Conservation (phyloP, 2,888 invertebrate genomes). For the Brachyptera risi region DNA sequence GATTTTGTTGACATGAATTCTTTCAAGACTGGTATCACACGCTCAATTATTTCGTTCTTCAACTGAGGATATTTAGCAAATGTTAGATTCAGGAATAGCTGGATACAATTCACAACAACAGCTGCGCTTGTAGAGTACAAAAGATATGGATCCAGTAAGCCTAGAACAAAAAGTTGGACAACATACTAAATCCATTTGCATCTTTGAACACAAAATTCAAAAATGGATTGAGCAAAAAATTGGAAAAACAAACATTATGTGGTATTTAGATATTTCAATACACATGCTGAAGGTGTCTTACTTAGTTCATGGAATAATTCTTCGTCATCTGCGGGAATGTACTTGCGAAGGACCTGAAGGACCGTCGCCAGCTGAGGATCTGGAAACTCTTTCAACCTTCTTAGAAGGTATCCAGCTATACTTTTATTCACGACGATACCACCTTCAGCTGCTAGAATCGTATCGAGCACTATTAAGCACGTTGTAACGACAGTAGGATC, state of each 20-base stretch:
- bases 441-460: constrained; percentile 31
- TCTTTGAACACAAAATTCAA: too few relatives aligned
- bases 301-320: constrained; percentile 33
- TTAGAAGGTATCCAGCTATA: constrained; percentile 29
- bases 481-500: constrained; percentile 31
- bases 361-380: constrained; percentile 33
- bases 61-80: constrained; percentile 27
- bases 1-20: constrained; percentile 28
- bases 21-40: constrained; percentile 24
- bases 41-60: constrained; percentile 28
- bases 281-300: too few relatives aligned
- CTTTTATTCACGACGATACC: constrained; percentile 32
- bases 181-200: too few relatives aligned
- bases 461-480: constrained; percentile 30
- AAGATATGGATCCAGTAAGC: constrained; percentile 31
- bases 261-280: too few relatives aligned
- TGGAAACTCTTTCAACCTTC: constrained; percentile 29
- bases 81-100: constrained; percentile 30
- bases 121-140: constrained; percentile 29
- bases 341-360: constrained; percentile 32
- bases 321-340: constrained; percentile 30
- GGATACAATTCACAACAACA: constrained; percentile 31
- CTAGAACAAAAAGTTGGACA: constrained; percentile 20
- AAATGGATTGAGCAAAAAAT: too few relatives aligned
- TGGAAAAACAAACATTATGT: too few relatives aligned